These are phyloP conservation scores for Melitaea cinxia DNA, from an alignment of 1,140 invertebrate genomes.

Conservation along the genomic window DNA sequence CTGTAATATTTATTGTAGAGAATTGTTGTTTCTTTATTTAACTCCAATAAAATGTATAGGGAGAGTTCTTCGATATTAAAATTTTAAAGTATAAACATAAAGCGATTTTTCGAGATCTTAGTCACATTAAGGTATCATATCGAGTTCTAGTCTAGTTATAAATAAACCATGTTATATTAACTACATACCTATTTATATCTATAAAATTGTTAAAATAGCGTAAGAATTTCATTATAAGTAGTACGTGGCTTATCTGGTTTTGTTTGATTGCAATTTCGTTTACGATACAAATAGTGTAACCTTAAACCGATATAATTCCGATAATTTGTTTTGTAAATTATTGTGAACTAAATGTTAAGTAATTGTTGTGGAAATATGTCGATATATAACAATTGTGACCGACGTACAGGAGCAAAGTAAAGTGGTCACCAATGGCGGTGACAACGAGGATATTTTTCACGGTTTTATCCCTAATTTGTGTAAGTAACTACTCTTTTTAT, in stretches of 20 bases:
- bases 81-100: too few species aligned
- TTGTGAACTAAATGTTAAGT: slow-evolving; percentile 18
- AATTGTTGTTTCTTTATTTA: too few species aligned
- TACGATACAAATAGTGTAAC: slow-evolving; percentile 30
- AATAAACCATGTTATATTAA: too few species aligned
- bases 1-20: too few species aligned
- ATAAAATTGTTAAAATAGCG: too few species aligned
- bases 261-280: slow-evolving; percentile 41
- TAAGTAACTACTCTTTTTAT: too few species aligned
- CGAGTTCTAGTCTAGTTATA: too few species aligned
- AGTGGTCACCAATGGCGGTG: slow-evolving; percentile 51
- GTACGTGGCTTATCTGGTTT: slow-evolving; percentile 38
- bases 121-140: too few species aligned
- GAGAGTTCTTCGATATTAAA: too few species aligned
- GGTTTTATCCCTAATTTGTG: slow-evolving; percentile 46
- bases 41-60: too few species aligned
- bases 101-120: too few species aligned
- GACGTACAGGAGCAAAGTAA: slow-evolving; percentile 30
- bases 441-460: slow-evolving; percentile 45
- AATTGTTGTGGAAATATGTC: slow-evolving; percentile 54
- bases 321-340: slow-evolving; percentile 42
- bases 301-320: slow-evolving; percentile 22
- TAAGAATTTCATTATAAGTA: slow-evolving; percentile 14
- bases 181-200: too few species aligned
- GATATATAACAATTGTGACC: slow-evolving; percentile 53